Evolutionary conservation across 1,140 invertebrate genomes (phyloP).

Genomic region (Cherax destructor): DNA sequence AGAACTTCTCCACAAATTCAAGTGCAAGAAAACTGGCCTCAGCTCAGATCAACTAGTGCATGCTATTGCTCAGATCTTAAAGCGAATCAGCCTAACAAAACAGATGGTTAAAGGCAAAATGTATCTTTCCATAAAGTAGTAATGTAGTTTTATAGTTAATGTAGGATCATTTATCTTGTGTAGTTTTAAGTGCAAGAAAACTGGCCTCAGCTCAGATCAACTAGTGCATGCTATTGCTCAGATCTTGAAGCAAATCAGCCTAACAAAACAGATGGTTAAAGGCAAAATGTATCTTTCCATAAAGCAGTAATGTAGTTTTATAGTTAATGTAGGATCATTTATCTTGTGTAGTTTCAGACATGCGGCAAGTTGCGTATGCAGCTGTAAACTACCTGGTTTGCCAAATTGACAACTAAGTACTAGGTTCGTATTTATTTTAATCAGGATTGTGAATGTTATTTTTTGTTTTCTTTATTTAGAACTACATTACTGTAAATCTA

Average conservation of each 20-base stretch:
- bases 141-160: background rate
- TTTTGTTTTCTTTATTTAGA: too few species aligned
- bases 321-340: background rate
- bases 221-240: slow-evolving; percentile 95
- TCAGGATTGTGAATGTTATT: too few species aligned
- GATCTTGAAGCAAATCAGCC: slow-evolving; percentile 96
- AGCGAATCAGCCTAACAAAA: slow-evolving; percentile 94
- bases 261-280: slow-evolving; percentile 93
- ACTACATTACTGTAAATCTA: too few species aligned
- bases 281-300: slow-evolving; percentile 96
- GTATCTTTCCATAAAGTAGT: slow-evolving; percentile 87
- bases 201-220: slow-evolving; percentile 91
- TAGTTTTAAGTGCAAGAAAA: slow-evolving; percentile 93
- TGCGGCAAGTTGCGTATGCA: background rate
- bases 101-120: slow-evolving; percentile 95
- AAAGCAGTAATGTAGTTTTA: slow-evolving; percentile 72
- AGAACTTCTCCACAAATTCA: slow-evolving; percentile 95
- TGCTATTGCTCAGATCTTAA: slow-evolving; percentile 95
- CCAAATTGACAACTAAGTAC: too few species aligned
- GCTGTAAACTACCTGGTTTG: background rate
- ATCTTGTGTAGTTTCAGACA: background rate
- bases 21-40: slow-evolving; percentile 94
- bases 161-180: background rate
- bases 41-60: slow-evolving; percentile 92
- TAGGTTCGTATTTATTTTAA: too few species aligned